Base-by-base conservation (phyloP, 2,113 vertebrate species). In the Psilopogon haemacephalus region DNA sequence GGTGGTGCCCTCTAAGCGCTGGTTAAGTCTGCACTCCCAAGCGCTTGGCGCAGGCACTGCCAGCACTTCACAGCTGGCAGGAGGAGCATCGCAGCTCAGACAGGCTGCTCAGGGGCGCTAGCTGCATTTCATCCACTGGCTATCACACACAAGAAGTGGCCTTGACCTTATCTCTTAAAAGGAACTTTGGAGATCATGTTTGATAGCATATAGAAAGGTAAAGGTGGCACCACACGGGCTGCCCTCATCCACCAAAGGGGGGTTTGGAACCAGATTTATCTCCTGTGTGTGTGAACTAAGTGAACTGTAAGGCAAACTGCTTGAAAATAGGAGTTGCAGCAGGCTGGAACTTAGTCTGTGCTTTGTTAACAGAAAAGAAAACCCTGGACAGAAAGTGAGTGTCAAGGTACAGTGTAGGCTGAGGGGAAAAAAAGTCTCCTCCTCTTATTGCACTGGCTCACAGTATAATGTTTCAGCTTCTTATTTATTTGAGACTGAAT, bases 331-430 rank as follows among this genome's bases (percentile, higher is more conserved):
- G 8, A 63, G 23, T 40, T 62, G 65, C 44, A 70, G 19, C 55
- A 82, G 50, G n/a, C 24, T 82, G 27, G 27, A 82, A 18, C 44
- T 79, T 76, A 10, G 28, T 33, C 18, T 70, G 14, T 76, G 11
- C n/a, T 91, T 89, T 75, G 73, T 83, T 88, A 83, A 89, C 82
- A 62, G 76, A 90, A 95, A 95, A 33, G 76, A 71, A 89, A 46
- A 81, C 68, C 28, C 40, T 19, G 50, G 82, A 75, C 75, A 93
- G 63, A 72, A 63, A 55, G 37, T 30, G 44, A 72, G 21, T 9
- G 14, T 60, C 24, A 38, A 79, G 44, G 13, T 52, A 19, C 11
- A 54, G 44, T 33, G 50, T 21, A 70, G 55, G 63, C 50, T 76
- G 59, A 37, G 30, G 48, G 50, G 72, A 44, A 19, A 38, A 79